A percentile compares a stretch with the other conserved stretches of the same genome.
Conservation (phyloP, 2,113 vertebrate genomes). For the Oryctolagus cuniculus region DNA sequence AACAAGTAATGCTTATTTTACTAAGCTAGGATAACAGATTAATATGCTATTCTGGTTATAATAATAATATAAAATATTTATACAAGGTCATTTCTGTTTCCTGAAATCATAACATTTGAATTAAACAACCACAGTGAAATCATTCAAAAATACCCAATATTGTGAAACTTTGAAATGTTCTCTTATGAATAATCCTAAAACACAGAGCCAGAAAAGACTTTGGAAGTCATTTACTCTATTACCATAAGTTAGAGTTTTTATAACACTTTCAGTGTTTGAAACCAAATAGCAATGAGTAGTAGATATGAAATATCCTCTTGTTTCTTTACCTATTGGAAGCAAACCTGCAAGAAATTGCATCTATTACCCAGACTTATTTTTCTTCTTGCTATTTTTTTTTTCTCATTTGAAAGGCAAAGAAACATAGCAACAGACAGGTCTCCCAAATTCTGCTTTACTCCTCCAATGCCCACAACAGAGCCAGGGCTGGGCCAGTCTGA, state of each 20-base stretch:
- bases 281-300: slow-evolving; percentile 34
- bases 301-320: not conserved
- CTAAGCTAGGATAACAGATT: not conserved
- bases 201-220: not conserved
- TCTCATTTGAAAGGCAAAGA: too few species aligned
- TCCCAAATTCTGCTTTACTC: too few species aligned
- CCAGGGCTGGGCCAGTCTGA: too few species aligned
- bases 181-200: slow-evolving; percentile 57
- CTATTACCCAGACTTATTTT: slow-evolving; percentile 20
- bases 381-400: not conserved
- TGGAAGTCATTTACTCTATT: slow-evolving; percentile 28
- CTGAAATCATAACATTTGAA: slow-evolving; percentile 50
- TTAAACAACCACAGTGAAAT: slow-evolving; percentile 35
- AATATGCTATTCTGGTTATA: slow-evolving; percentile 6
- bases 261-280: not conserved
- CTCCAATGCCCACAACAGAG: too few species aligned
- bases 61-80: not conserved
- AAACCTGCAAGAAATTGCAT: not conserved
- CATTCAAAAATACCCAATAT: slow-evolving; percentile 17
- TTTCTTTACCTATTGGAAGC: slow-evolving; percentile 19
- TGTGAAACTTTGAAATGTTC: not conserved
- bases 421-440: too few species aligned
- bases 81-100: not conserved
- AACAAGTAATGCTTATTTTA: slow-evolving; percentile 17
- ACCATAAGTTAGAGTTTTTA: not conserved